Conservation (phyloP, 2,113 vertebrate genomes). For the Jacana jacana region DNA sequence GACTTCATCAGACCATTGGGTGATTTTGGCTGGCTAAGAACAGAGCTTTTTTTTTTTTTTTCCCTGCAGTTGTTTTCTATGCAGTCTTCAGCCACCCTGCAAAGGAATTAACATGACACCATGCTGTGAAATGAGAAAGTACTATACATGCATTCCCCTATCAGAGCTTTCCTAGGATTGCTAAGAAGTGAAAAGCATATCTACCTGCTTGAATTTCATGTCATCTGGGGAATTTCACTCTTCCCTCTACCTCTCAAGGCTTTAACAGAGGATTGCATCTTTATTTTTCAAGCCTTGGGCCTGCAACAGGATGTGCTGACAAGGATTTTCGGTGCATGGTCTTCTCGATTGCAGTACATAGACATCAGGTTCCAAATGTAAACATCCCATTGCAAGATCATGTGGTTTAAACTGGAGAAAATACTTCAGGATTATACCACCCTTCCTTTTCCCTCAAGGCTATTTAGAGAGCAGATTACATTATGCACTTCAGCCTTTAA, state of each 20-base stretch:
- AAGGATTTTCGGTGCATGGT: neutral
- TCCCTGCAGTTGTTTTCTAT: conserved; percentile 58
- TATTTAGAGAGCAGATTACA: neutral
- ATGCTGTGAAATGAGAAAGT: conserved; percentile 56
- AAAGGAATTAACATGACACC: conserved; percentile 68
- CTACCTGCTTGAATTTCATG: neutral
- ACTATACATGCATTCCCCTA: neutral
- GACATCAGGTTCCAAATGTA: neutral
- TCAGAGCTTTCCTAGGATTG: neutral
- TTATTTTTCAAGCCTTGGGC: neutral
- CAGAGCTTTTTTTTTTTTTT: neutral
- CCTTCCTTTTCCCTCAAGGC: neutral
- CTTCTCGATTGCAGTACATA: neutral
- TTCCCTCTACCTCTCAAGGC: neutral
- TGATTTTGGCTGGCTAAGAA: conserved; percentile 18
- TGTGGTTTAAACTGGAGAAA: neutral
- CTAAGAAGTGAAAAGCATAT: neutral
- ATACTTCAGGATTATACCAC: neutral
- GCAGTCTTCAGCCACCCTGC: conserved; percentile 55
- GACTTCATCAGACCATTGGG: conserved; percentile 49
- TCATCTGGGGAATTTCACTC: neutral
- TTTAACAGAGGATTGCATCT: neutral
- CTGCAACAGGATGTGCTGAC: neutral
- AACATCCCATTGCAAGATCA: neutral
- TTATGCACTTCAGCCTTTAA: neutral